phyloP scores from a whole-genome alignment of 1,140 invertebrate genomes.

The Phocides pigmalion region DNA sequence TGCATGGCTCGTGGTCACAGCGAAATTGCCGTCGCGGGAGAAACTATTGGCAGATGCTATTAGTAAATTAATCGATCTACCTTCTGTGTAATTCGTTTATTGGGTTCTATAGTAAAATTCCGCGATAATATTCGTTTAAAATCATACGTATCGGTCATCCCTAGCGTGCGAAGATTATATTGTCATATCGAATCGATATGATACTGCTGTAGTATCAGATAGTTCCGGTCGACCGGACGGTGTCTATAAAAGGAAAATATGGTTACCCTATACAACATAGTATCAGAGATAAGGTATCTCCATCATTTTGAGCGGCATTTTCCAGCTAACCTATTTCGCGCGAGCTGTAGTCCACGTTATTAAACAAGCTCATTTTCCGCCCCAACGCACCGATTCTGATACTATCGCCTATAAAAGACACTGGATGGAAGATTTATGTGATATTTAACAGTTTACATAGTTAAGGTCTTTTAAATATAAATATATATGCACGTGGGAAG shows the following conservation, averaged over 20 bases:
- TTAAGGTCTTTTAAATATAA: background rate
- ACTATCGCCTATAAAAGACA: slow-evolving; percentile 30
- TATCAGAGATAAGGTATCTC: slow-evolving; percentile 33
- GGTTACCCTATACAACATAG: slow-evolving; percentile 21
- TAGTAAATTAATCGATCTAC: no score
- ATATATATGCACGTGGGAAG: no score
- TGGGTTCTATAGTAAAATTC: no score
- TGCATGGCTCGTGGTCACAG: no score
- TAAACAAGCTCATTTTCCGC: slow-evolving; percentile 37
- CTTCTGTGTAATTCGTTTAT: no score
- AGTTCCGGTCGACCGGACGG: slow-evolving; percentile 20
- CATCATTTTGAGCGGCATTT: slow-evolving; percentile 35
- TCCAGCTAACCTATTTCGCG: slow-evolving; percentile 33
- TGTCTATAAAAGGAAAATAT: slow-evolving; percentile 22
- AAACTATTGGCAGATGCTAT: no score
- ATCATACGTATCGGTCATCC: no score
- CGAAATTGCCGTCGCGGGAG: no score
- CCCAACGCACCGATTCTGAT: slow-evolving; percentile 29
- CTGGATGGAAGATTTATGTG: slow-evolving; percentile 5
- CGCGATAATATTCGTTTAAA: no score
- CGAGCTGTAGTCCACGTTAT: slow-evolving; percentile 29
- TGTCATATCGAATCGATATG: slow-evolving; percentile 6
- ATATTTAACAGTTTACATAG: slow-evolving; percentile 22
- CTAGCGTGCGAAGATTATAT: no score
- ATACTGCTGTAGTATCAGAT: background rate